Evolutionary conservation across 2,888 invertebrate genomes (phyloP).

Genomic region (Phyllotreta cruciferae): DNA sequence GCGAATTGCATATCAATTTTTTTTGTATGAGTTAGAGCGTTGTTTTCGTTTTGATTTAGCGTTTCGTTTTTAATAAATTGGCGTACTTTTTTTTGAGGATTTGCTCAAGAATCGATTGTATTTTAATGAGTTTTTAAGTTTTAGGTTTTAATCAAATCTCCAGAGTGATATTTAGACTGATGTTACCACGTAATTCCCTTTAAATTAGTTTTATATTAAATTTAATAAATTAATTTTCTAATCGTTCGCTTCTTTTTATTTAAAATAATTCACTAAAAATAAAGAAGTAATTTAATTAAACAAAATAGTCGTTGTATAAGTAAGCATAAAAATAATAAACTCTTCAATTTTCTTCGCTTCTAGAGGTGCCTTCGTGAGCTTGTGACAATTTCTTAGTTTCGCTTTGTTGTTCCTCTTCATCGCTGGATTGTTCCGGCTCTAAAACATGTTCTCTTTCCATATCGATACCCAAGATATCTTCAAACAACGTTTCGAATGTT

Average conservation of each 20-base stretch:
- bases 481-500: constrained; percentile 58
- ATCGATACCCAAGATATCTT: constrained; percentile 64
- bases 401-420: constrained; percentile 8
- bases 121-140: constrained; percentile 30
- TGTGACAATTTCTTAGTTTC: constrained; percentile 1
- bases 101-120: constrained; percentile 39
- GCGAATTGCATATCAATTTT: constrained; percentile 5
- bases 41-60: constrained; percentile 12
- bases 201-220: constrained; percentile 40
- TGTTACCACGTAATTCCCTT: constrained; percentile 34
- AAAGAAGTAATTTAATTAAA: background rate
- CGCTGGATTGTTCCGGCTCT: constrained; percentile 21
- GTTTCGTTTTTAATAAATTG: background rate
- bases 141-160: constrained; percentile 33
- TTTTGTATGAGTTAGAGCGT: constrained; percentile 17
- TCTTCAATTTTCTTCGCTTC: no score
- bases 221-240: constrained; percentile 37
- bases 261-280: background rate
- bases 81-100: constrained; percentile 12
- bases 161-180: constrained; percentile 43
- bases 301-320: background rate
- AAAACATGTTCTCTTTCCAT: constrained; percentile 49
- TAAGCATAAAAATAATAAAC: no score
- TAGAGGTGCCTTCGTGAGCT: background rate
- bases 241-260: background rate